A percentile compares a stretch with the other conserved stretches of the same genome.
Conservation (phyloP, 2,888 invertebrate species). For the Elmis aenea region DNA sequence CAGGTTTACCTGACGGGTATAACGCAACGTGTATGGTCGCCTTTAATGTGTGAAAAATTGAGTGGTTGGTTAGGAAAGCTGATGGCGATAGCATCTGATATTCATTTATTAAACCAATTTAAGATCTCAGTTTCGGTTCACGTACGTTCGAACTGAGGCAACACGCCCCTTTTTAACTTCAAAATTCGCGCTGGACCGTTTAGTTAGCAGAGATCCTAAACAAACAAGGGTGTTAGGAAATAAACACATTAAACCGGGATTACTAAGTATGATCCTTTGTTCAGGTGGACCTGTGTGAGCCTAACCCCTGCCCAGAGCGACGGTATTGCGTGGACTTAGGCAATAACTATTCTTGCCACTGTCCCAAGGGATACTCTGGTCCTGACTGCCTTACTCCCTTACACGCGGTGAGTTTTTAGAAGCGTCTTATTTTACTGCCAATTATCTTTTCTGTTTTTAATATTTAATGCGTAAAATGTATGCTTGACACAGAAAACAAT, state of each 20-base stretch:
- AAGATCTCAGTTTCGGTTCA: too few relatives aligned
- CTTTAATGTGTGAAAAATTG: too few relatives aligned
- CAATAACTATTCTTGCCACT: constrained; percentile 70
- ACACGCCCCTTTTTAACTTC: too few relatives aligned
- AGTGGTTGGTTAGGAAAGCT: too few relatives aligned
- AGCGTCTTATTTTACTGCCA: background rate
- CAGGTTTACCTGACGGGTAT: too few relatives aligned
- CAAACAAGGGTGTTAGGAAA: constrained; percentile 13
- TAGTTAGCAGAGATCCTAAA: constrained; percentile 22
- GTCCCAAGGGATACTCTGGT: constrained; percentile 65
- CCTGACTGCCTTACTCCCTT: constrained; percentile 64
- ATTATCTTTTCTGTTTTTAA: constrained; percentile 6
- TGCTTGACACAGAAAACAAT: too few relatives aligned
- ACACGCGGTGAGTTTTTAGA: constrained; percentile 54
- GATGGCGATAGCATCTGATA: too few relatives aligned
- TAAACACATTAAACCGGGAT: constrained; percentile 17
- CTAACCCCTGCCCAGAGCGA: constrained; percentile 63
- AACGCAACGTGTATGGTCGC: too few relatives aligned
- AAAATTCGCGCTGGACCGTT: too few relatives aligned
- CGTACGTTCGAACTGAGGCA: too few relatives aligned
- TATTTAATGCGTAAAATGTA: too few relatives aligned
- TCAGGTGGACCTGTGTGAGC: constrained; percentile 65
- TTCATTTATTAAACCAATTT: too few relatives aligned
- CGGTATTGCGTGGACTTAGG: constrained; percentile 69
- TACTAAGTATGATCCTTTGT: constrained; percentile 16